These are phyloP conservation scores for Calliphora vicina DNA, from an alignment of 1,140 invertebrate genomes.

Conservation along the genomic window DNA sequence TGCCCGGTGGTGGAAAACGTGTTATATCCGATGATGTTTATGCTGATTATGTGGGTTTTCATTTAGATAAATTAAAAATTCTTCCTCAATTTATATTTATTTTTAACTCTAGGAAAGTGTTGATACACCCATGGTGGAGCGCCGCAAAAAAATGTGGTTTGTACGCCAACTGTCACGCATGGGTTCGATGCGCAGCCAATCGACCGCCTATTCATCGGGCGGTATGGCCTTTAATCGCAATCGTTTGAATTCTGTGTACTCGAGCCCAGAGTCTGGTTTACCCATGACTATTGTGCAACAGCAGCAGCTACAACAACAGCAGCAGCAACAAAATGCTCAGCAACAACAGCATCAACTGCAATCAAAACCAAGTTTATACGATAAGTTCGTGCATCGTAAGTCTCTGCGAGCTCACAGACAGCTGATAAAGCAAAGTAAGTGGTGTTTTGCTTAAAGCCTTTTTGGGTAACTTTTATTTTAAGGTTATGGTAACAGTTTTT, in stretches of 20 bases:
- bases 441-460: background rate
- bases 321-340: conserved; percentile 39
- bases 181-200: conserved; percentile 82
- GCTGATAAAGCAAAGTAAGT: conserved; percentile 72
- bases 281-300: conserved; percentile 58
- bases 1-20: conserved; percentile 66
- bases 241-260: conserved; percentile 77
- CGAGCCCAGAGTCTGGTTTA: conserved; percentile 76
- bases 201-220: conserved; percentile 82
- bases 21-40: conserved; percentile 80
- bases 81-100: background rate
- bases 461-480: background rate
- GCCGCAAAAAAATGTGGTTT: conserved; percentile 88
- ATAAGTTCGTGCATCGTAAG: conserved; percentile 80
- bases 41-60: conserved; percentile 80
- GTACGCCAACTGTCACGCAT: conserved; percentile 82
- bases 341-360: conserved; percentile 45
- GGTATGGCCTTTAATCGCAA: conserved; percentile 78
- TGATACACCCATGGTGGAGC: conserved; percentile 82
- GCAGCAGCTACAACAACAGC: conserved; percentile 56
- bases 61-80: background rate
- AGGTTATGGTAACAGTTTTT: no score
- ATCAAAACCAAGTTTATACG: conserved; percentile 80
- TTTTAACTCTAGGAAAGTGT: conserved; percentile 77
- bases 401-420: conserved; percentile 73